A percentile compares a stretch with the other conserved stretches of the same genome.
Evolutionary conservation across 2,888 invertebrate genomes (phyloP).

Genomic region (Desoria tigrina): DNA sequence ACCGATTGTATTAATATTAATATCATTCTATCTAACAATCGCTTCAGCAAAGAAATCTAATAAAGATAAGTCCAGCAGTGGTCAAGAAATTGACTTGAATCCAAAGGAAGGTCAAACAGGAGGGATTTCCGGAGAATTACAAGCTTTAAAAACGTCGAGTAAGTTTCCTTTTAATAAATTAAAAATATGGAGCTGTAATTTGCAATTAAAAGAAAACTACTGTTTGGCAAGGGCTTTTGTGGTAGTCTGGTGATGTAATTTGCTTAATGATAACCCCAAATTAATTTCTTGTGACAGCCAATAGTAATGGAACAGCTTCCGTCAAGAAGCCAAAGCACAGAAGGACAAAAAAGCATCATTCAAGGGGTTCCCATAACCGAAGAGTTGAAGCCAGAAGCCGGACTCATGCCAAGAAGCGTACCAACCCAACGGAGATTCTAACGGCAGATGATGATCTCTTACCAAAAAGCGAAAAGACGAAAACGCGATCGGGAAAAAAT

Average conservation of each 20-base stretch:
- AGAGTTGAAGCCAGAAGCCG: not conserved
- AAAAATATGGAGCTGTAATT: not conserved
- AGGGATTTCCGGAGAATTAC: too few species aligned
- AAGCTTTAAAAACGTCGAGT: too few species aligned
- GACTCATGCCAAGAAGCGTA: not conserved
- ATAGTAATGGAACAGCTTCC: too few species aligned
- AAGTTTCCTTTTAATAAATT: not conserved
- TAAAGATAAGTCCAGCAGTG: not conserved
- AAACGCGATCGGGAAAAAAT: not conserved
- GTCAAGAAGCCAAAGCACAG: not conserved
- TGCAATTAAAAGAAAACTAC: too few species aligned
- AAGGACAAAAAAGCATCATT: not conserved
- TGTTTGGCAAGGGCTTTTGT: too few species aligned
- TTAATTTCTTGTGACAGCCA: not conserved
- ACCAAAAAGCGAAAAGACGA: not conserved
- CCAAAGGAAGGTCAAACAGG: too few species aligned
- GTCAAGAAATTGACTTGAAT: not conserved
- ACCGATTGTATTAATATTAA: not conserved
- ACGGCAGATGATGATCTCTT: slow-evolving; percentile 1
- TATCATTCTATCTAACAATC: not conserved
- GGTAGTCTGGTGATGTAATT: too few species aligned
- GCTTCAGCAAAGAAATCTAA: slow-evolving; percentile 3
- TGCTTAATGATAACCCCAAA: too few species aligned
- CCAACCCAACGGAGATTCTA: slow-evolving; percentile 1
- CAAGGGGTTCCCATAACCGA: not conserved